These are phyloP conservation scores for Fukomys damarensis DNA, from an alignment of 2,113 vertebrate genomes.

Conservation along the genomic window DNA sequence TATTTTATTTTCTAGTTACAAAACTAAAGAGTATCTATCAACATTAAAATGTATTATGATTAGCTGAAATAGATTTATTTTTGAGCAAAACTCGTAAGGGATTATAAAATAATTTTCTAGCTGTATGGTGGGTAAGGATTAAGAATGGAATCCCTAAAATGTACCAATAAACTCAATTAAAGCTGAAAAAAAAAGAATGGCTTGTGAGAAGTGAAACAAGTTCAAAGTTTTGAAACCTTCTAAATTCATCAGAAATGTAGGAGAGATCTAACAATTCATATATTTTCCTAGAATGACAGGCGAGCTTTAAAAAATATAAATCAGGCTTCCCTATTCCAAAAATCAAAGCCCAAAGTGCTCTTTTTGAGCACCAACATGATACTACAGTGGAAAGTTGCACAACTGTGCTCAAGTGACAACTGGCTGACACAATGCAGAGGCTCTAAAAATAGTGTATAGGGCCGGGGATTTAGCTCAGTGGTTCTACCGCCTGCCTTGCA, in stretches of 20 bases:
- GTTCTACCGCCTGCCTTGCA: no score
- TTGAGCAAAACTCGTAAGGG: constrained; percentile 44
- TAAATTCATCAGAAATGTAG: background rate
- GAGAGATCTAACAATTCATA: background rate
- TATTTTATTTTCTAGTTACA: constrained; percentile 59
- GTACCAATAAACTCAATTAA: no score
- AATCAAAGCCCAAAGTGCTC: background rate
- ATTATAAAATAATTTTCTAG: constrained; percentile 10
- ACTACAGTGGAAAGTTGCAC: background rate
- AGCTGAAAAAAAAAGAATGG: no score
- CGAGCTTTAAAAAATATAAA: background rate
- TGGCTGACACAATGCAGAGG: background rate
- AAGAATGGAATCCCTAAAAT: background rate
- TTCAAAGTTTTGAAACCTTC: background rate
- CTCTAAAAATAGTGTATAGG: background rate
- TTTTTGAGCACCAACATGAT: background rate
- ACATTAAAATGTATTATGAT: constrained; percentile 61
- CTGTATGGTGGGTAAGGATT: background rate
- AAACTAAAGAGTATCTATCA: constrained; percentile 32
- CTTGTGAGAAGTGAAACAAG: background rate
- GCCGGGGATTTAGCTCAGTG: no score
- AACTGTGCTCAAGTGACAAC: no score
- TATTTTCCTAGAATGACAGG: background rate
- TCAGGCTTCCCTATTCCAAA: background rate
- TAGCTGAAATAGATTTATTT: constrained; percentile 48